Conservation (phyloP, 1,140 invertebrate species). For the Bombus confusus region DNA sequence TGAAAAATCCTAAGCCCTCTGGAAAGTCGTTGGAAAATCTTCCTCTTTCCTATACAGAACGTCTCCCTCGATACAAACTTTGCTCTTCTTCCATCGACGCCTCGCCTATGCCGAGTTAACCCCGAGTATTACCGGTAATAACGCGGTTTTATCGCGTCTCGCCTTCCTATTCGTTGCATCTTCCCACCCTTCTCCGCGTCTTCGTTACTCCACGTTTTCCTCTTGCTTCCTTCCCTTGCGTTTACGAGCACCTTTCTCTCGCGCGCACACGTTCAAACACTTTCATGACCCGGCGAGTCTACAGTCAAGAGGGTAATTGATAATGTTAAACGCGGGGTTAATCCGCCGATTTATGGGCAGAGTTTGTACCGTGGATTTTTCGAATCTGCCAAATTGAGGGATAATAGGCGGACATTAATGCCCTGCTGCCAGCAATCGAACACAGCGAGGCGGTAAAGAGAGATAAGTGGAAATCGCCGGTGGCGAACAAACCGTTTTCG, state of each 20-base stretch:
- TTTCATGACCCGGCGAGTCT: slow-evolving; percentile 16
- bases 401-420: slow-evolving; percentile 77
- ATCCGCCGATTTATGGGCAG: slow-evolving; percentile 79
- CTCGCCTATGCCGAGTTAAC: slow-evolving; percentile 56
- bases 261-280: slow-evolving; percentile 13
- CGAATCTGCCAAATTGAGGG: slow-evolving; percentile 76
- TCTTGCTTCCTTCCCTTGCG: not conserved
- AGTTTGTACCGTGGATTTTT: slow-evolving; percentile 72
- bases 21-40: no score
- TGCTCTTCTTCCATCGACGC: slow-evolving; percentile 43
- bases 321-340: slow-evolving; percentile 80
- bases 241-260: slow-evolving; percentile 21
- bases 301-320: slow-evolving; percentile 75
- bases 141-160: slow-evolving; percentile 51
- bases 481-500: slow-evolving; percentile 30
- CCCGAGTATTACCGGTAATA: slow-evolving; percentile 61
- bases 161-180: slow-evolving; percentile 45
- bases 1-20: no score
- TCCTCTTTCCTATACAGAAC: not conserved
- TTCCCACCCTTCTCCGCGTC: not conserved
- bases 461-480: slow-evolving; percentile 64
- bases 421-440: slow-evolving; percentile 57
- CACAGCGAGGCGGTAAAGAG: slow-evolving; percentile 26
- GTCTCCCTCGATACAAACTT: not conserved
- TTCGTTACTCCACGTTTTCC: not conserved